Percentiles rank a stretch among this genome's conserved stretches.
Conservation (phyloP, 2,113 vertebrate genomes). For the Myotis yumanensis region DNA sequence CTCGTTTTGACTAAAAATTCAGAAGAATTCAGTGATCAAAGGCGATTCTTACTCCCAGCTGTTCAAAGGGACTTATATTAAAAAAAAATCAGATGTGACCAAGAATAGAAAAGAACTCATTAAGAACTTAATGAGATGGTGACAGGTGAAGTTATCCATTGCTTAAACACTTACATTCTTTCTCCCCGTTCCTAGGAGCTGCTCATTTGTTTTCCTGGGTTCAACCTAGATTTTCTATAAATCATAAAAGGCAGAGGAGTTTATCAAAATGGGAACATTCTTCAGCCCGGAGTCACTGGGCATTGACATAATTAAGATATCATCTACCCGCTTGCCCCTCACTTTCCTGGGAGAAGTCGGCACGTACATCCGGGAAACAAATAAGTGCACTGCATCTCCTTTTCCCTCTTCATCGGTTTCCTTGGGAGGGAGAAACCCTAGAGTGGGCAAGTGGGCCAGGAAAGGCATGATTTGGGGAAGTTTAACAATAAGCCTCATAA, state of each 20-base stretch:
- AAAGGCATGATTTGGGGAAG: slow-evolving; percentile 64
- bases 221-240: slow-evolving; percentile 74
- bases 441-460: slow-evolving; percentile 39
- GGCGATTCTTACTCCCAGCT: slow-evolving; percentile 91
- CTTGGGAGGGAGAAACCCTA: slow-evolving; percentile 54
- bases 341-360: slow-evolving; percentile 29
- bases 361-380: slow-evolving; percentile 58
- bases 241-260: slow-evolving; percentile 75
- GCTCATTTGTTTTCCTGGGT: slow-evolving; percentile 68
- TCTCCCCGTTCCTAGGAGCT: slow-evolving; percentile 50
- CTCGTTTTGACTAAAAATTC: slow-evolving; percentile 94
- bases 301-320: slow-evolving; percentile 78
- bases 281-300: slow-evolving; percentile 14
- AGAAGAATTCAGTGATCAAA: slow-evolving; percentile 97
- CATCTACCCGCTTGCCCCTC: slow-evolving; percentile 4
- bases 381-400: slow-evolving; percentile 60
- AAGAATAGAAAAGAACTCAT: slow-evolving; percentile 95
- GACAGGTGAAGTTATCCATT: slow-evolving; percentile 91
- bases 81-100: slow-evolving; percentile 96
- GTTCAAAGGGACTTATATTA: slow-evolving; percentile 96
- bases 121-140: slow-evolving; percentile 93
- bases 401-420: slow-evolving; percentile 42
- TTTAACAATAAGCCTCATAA: slow-evolving; percentile 70
- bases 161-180: slow-evolving; percentile 81
- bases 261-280: slow-evolving; percentile 63